These are phyloP conservation scores for Eretmocerus hayati DNA, from an alignment of 2,888 invertebrate genomes.

Conservation along the genomic window DNA sequence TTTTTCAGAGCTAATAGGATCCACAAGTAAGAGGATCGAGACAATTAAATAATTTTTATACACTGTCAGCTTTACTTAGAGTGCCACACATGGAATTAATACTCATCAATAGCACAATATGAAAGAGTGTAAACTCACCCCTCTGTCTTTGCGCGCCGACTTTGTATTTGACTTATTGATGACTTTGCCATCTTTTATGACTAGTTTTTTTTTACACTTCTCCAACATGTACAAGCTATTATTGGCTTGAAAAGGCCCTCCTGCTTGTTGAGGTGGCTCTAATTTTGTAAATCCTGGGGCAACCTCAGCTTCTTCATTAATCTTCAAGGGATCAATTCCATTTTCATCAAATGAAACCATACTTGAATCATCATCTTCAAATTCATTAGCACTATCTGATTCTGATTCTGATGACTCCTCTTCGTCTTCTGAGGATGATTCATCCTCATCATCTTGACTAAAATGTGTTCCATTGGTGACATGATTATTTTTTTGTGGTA, in stretches of 20 bases:
- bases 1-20: no score
- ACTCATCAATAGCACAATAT: no score
- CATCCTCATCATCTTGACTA: constrained; percentile 28
- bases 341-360: constrained; percentile 33
- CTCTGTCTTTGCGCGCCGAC: constrained; percentile 72
- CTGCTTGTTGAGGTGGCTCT: constrained; percentile 46
- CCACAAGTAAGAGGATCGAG: no score
- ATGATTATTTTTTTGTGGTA: constrained; percentile 5
- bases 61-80: no score
- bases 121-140: constrained; percentile 46
- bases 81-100: no score
- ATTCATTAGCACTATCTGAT: constrained; percentile 36
- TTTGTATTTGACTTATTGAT: constrained; percentile 60
- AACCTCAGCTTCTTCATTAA: constrained; percentile 38
- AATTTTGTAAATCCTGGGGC: constrained; percentile 50
- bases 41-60: no score
- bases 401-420: constrained; percentile 38
- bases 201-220: constrained; percentile 67
- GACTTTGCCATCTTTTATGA: constrained; percentile 61
- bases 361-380: constrained; percentile 36
- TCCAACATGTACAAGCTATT: constrained; percentile 72
- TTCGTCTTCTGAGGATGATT: constrained; percentile 41
- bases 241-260: constrained; percentile 50
- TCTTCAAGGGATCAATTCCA: constrained; percentile 43
- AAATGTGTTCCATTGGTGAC: constrained; percentile 1